phyloP scores from a whole-genome alignment of 2,888 invertebrate species.

The Lymantria monacha region DNA sequence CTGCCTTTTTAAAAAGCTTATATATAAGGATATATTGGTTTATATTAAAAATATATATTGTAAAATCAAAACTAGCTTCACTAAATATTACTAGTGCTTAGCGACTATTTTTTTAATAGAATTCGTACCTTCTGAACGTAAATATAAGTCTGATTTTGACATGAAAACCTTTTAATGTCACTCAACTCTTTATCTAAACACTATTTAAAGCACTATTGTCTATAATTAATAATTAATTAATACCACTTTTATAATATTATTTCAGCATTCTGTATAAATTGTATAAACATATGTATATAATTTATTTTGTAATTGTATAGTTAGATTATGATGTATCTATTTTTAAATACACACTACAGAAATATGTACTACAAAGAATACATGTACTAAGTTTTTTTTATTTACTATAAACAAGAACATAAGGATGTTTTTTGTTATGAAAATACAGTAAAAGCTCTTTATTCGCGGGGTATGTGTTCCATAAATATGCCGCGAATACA shows the following conservation, averaged over 20 bases:
- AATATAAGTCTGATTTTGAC: slow-evolving; percentile 47
- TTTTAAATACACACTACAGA: not conserved
- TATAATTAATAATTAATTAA: not conserved
- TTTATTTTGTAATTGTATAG: not conserved
- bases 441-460: no score
- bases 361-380: no score
- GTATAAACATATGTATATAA: not conserved
- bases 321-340: not conserved
- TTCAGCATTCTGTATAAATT: not conserved
- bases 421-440: no score
- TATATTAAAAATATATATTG: not conserved
- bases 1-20: no score
- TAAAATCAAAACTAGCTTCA: slow-evolving; percentile 6
- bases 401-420: no score
- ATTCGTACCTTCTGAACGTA: slow-evolving; percentile 46
- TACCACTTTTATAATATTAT: not conserved
- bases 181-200: slow-evolving; percentile 13
- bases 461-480: no score
- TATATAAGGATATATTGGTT: no score
- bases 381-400: no score
- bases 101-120: slow-evolving; percentile 23
- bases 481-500: no score
- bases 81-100: slow-evolving; percentile 9
- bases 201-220: not conserved
- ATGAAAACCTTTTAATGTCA: slow-evolving; percentile 34